Evolutionary conservation across 2,888 invertebrate species (phyloP).

Genomic region (Noctua janthina): DNA sequence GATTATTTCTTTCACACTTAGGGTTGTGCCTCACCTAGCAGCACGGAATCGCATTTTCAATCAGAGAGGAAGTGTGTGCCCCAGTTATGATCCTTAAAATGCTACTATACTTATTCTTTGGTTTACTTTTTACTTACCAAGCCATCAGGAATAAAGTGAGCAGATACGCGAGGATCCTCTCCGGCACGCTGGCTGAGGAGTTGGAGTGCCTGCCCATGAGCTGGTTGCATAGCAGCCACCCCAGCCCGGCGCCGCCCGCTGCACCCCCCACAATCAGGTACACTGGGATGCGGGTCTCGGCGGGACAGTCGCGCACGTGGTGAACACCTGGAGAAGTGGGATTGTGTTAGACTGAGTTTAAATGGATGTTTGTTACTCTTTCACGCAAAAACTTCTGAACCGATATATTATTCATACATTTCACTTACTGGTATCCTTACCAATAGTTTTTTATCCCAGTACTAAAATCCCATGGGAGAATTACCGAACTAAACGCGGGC

Average conservation of each 20-base stretch:
- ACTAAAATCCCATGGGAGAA: too few relatives aligned
- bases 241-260: constrained; percentile 93
- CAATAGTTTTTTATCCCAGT: not conserved
- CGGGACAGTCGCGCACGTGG: constrained; percentile 94
- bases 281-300: constrained; percentile 94
- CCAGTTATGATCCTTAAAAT: not conserved
- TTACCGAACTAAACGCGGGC: not conserved
- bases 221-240: constrained; percentile 92
- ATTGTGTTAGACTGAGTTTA: not conserved
- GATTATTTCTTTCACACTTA: not conserved
- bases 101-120: not conserved
- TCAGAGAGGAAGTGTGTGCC: too few relatives aligned
- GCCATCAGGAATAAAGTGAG: constrained; percentile 93
- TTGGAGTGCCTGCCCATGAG: constrained; percentile 91
- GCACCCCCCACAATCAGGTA: constrained; percentile 96
- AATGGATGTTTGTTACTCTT: not conserved
- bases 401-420: not conserved
- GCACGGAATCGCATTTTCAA: not conserved
- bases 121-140: constrained; percentile 88
- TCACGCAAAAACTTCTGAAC: not conserved
- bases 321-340: constrained; percentile 91
- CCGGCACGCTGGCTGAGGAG: constrained; percentile 88
- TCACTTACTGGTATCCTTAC: not conserved
- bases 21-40: too few relatives aligned
- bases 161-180: constrained; percentile 92